Evolutionary conservation across 2,113 vertebrate species (phyloP).

Genomic region (Aegypius monachus): DNA sequence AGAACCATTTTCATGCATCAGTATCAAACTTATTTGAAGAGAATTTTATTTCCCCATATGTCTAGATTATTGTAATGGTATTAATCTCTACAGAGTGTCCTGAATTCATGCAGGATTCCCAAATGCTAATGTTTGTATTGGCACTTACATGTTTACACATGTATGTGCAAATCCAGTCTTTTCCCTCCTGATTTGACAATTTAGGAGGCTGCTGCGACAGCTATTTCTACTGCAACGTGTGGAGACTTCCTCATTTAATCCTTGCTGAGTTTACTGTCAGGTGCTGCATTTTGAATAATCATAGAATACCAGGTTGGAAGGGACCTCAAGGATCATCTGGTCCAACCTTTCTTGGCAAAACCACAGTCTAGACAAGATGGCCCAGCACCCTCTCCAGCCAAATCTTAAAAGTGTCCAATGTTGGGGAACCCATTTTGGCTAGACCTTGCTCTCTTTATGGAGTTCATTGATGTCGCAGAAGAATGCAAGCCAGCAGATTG

Average conservation of each 20-base stretch:
- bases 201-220: background rate
- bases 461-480: background rate
- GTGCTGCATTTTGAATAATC: background rate
- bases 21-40: background rate
- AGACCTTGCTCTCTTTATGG: background rate
- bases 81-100: background rate
- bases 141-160: background rate
- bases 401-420: background rate
- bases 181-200: background rate
- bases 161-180: background rate
- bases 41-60: background rate
- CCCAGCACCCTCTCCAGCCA: background rate
- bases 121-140: background rate
- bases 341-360: background rate
- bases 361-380: background rate
- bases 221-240: background rate
- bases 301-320: background rate
- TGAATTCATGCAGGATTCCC: background rate
- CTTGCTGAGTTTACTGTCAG: background rate
- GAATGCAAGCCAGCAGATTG: background rate
- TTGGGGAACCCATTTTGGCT: background rate
- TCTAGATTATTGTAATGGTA: background rate
- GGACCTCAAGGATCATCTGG: background rate
- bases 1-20: background rate
- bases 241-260: background rate